Evolutionary conservation across 1,140 invertebrate genomes (phyloP).

Genomic region (Brachionus sp.): DNA sequence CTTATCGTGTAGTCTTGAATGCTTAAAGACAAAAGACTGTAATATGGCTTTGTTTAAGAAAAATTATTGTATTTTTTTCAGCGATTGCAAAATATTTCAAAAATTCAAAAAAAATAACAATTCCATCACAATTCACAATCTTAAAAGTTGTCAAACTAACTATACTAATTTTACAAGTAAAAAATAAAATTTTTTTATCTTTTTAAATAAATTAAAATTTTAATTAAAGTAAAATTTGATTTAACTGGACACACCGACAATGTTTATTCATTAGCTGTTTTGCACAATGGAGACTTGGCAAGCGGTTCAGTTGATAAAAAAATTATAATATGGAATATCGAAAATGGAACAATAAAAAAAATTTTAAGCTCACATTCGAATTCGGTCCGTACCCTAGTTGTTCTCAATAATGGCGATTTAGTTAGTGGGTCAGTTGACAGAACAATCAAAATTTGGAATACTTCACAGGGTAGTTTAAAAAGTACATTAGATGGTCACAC

Average conservation of each 20-base stretch:
- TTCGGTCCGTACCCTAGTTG: background rate
- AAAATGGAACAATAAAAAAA: background rate
- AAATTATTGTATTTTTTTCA: background rate
- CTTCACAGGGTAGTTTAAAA: background rate
- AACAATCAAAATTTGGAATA: background rate
- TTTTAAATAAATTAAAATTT: background rate
- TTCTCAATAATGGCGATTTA: background rate
- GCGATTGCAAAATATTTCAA: background rate
- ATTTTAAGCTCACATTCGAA: background rate
- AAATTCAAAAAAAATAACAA: background rate
- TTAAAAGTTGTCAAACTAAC: background rate
- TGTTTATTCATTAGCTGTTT: background rate
- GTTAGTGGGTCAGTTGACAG: background rate
- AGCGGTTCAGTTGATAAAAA: background rate
- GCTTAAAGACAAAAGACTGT: background rate
- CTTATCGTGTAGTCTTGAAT: background rate
- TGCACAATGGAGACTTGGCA: background rate
- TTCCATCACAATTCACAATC: background rate
- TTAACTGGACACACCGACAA: background rate
- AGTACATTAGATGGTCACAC: background rate
- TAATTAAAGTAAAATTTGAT: background rate
- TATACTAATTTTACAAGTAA: background rate
- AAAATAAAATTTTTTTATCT: background rate
- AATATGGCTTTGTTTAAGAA: background rate
- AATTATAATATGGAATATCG: background rate